phyloP scores from a whole-genome alignment of 2,113 vertebrate species.

The Brachyistius frenatus region DNA sequence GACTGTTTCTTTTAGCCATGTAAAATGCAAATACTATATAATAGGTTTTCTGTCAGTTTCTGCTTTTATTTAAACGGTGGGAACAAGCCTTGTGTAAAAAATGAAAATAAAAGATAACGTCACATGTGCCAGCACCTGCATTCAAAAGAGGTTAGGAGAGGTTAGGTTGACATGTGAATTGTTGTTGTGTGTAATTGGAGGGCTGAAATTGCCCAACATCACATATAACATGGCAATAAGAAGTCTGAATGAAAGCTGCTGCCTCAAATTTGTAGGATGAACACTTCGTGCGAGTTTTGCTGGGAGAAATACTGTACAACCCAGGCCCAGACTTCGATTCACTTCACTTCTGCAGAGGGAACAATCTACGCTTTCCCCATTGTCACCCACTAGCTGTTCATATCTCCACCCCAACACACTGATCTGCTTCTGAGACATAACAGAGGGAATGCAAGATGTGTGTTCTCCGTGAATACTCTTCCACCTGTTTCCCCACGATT shows the following conservation, averaged over 20 bases:
- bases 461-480: constrained; percentile 50
- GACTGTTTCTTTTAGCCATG: no score
- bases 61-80: not conserved
- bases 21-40: not conserved
- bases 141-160: not conserved
- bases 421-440: constrained; percentile 65
- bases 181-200: not conserved
- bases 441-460: constrained; percentile 50
- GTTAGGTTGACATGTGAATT: not conserved
- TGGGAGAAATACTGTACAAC: constrained; percentile 10
- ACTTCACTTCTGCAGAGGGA: constrained; percentile 45
- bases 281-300: constrained; percentile 31
- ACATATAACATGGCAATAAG: not conserved
- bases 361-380: constrained; percentile 42
- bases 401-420: constrained; percentile 51
- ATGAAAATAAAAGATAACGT: no score
- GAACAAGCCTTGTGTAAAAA: not conserved
- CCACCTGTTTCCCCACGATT: constrained; percentile 68
- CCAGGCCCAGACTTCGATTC: constrained; percentile 24
- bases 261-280: constrained; percentile 23
- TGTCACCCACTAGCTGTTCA: constrained; percentile 31
- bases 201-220: not conserved
- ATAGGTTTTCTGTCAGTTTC: not conserved
- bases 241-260: constrained; percentile 11
- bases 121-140: constrained; percentile 1